phyloP scores from a whole-genome alignment of 2,113 vertebrate species.

The Azemiops feae region DNA sequence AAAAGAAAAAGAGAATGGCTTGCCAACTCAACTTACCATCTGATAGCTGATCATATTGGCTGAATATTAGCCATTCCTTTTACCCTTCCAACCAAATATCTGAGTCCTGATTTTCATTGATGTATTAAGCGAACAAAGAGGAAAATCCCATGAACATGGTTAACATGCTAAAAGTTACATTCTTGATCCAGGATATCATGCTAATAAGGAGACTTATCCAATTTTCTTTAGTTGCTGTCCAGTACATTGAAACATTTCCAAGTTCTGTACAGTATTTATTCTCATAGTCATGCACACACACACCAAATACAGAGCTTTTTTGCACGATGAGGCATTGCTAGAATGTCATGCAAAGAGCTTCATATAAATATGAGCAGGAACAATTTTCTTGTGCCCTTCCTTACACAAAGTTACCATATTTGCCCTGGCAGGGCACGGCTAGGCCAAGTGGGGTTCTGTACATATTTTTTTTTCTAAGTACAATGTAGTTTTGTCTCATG shows the following conservation, averaged over 20 bases:
- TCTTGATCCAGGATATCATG: neutral
- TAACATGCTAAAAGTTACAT: neutral
- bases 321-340: neutral
- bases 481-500: neutral
- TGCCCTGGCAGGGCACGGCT: neutral
- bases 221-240: neutral
- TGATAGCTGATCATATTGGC: neutral
- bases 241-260: neutral
- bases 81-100: neutral
- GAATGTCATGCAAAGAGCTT: neutral
- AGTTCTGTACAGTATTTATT: neutral
- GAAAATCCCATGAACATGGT: neutral
- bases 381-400: neutral
- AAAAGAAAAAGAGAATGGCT: neutral
- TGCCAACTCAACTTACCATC: conserved; percentile 22
- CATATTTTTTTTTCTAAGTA: neutral
- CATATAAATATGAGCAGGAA: neutral
- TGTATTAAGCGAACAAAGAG: neutral
- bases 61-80: neutral
- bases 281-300: neutral
- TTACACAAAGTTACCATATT: neutral
- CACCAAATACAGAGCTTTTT: neutral
- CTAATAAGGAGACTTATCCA: neutral
- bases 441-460: neutral
- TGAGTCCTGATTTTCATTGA: neutral